A percentile compares a stretch with the other conserved stretches of the same genome.
phyloP scores from a whole-genome alignment of 2,888 invertebrate species.

The Xestia xanthographa region DNA sequence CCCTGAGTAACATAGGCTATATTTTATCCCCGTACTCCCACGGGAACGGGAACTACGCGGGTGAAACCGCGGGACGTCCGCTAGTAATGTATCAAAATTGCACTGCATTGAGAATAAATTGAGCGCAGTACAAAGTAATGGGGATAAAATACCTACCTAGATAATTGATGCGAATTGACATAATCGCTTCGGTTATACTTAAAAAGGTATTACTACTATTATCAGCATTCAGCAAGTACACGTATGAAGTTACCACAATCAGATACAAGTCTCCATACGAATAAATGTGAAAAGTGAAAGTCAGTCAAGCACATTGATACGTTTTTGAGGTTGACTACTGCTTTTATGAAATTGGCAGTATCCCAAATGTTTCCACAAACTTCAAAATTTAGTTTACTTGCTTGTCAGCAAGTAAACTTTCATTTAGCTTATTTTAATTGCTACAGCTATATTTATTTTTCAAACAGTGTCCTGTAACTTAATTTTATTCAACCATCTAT shows the following conservation, averaged over 20 bases:
- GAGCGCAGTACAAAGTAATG: too few relatives aligned
- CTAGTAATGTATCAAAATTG: too few relatives aligned
- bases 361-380: neutral
- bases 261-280: neutral
- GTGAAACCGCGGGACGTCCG: too few relatives aligned
- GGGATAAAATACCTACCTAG: neutral
- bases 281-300: constrained; percentile 4
- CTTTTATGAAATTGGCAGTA: neutral
- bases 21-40: too few relatives aligned
- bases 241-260: neutral
- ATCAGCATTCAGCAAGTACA: neutral
- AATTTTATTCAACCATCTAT: neutral
- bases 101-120: too few relatives aligned
- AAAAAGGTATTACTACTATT: neutral
- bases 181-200: neutral
- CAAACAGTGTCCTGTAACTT: neutral
- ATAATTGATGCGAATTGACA: neutral
- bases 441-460: neutral
- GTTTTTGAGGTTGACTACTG: neutral
- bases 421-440: neutral
- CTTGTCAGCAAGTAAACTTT: neutral
- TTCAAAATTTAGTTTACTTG: neutral
- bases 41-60: too few relatives aligned
- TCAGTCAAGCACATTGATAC: neutral
- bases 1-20: too few relatives aligned